These are phyloP conservation scores for Sericinus montela DNA, from an alignment of 2,888 invertebrate genomes.

Conservation along the genomic window DNA sequence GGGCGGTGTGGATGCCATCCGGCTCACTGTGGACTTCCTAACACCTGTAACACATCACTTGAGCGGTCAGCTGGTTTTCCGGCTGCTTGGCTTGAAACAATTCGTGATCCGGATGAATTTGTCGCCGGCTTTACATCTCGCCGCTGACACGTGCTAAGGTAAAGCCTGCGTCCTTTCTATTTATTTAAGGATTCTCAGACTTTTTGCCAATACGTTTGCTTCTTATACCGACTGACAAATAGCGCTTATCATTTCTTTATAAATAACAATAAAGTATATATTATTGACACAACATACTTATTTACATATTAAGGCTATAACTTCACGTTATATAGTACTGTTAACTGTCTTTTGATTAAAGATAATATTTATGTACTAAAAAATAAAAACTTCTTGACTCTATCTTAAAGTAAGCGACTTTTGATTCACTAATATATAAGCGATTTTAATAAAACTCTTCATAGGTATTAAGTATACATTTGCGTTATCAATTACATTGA, in stretches of 20 bases:
- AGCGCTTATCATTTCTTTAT: slow-evolving; percentile 16
- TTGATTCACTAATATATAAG: too few relatives aligned
- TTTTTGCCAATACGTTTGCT: slow-evolving; percentile 25
- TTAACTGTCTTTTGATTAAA: too few relatives aligned
- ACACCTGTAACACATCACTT: slow-evolving; percentile 50
- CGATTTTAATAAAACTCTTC: too few relatives aligned
- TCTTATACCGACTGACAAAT: slow-evolving; percentile 17
- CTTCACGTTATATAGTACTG: too few relatives aligned
- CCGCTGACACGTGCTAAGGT: slow-evolving; percentile 63
- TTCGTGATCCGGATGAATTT: slow-evolving; percentile 28
- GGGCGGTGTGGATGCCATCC: slow-evolving; percentile 57
- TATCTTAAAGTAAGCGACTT: too few relatives aligned
- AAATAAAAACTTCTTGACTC: too few relatives aligned
- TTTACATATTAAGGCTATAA: too few relatives aligned
- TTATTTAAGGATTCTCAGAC: slow-evolving; percentile 23
- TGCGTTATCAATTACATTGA: too few relatives aligned
- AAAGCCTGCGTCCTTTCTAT: slow-evolving; percentile 46
- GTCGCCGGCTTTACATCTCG: slow-evolving; percentile 36
- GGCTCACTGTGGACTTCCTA: slow-evolving; percentile 44
- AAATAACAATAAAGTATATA: not conserved
- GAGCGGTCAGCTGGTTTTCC: slow-evolving; percentile 36
- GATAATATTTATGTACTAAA: too few relatives aligned
- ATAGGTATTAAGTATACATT: too few relatives aligned
- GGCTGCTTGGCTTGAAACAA: slow-evolving; percentile 27
- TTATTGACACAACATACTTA: too few relatives aligned